Conservation (phyloP, 1,140 invertebrate genomes). For the Schlechtendalia chinensis region DNA sequence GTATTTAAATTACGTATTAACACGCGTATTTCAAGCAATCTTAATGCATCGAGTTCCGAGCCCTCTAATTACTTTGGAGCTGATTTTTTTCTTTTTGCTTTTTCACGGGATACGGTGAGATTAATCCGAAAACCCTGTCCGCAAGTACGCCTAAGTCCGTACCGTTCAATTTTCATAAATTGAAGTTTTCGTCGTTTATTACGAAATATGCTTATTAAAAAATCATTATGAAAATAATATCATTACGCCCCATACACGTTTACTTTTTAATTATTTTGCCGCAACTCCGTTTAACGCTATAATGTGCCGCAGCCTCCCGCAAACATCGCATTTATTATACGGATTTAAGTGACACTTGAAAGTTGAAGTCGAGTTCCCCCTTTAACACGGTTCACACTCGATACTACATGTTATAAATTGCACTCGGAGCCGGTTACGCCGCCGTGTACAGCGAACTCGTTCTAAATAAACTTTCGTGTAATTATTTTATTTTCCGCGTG, state of each 20-base stretch:
- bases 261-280: neutral
- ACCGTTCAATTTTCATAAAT: too few relatives aligned
- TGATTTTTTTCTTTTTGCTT: too few relatives aligned
- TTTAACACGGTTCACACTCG: neutral
- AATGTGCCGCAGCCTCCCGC: neutral
- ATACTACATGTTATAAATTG: neutral
- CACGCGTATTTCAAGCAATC: too few relatives aligned
- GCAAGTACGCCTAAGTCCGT: too few relatives aligned
- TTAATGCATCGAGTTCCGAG: too few relatives aligned
- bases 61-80: too few relatives aligned
- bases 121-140: too few relatives aligned
- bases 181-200: too few relatives aligned
- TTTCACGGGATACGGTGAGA: too few relatives aligned
- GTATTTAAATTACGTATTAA: too few relatives aligned
- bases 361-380: neutral
- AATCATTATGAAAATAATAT: neutral
- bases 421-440: neutral
- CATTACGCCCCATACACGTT: neutral
- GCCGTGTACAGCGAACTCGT: neutral
- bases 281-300: neutral
- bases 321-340: constrained; percentile 2
- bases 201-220: too few relatives aligned
- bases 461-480: constrained; percentile 8
- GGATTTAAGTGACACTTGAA: constrained; percentile 20
- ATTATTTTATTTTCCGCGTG: constrained; percentile 10